Evolutionary conservation across 2,113 vertebrate species (phyloP).

Genomic region (Bufo bufo): DNA sequence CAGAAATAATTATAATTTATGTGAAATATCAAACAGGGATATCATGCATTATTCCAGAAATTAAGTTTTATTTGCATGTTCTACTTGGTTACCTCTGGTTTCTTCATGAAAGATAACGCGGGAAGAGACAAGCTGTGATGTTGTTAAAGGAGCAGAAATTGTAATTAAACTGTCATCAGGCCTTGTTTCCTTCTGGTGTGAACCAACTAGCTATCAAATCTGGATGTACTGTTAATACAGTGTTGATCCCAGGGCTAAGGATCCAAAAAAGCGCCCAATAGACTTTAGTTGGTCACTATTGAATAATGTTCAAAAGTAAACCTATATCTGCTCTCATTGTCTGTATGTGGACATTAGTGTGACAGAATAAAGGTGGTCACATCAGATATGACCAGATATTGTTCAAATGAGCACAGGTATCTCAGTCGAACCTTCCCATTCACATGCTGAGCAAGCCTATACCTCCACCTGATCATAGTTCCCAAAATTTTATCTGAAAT

Average conservation of each 20-base stretch:
- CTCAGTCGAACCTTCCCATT: too few relatives aligned
- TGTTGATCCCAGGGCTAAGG: background rate
- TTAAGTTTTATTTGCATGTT: conserved; percentile 59
- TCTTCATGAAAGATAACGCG: conserved; percentile 45
- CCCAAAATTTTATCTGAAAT: too few relatives aligned
- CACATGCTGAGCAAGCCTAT: too few relatives aligned
- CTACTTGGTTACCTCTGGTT: conserved; percentile 56
- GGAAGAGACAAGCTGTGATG: conserved; percentile 51
- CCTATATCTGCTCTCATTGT: too few relatives aligned
- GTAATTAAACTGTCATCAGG: conserved; percentile 50
- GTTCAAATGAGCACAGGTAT: too few relatives aligned
- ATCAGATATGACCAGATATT: too few relatives aligned
- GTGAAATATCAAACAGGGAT: conserved; percentile 59
- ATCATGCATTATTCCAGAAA: conserved; percentile 59
- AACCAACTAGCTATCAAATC: conserved; percentile 4
- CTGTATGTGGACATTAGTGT: too few relatives aligned
- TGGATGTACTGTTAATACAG: background rate
- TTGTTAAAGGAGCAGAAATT: conserved; percentile 48
- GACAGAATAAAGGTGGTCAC: too few relatives aligned
- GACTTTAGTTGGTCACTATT: background rate
- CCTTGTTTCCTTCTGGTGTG: background rate
- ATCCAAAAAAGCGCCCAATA: background rate
- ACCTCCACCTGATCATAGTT: too few relatives aligned
- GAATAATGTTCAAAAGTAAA: background rate
- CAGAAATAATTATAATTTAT: conserved; percentile 59